A percentile compares a stretch with the other conserved stretches of the same genome.
phyloP scores from a whole-genome alignment of 1,140 invertebrate genomes.

The Listronotus oregonensis region DNA sequence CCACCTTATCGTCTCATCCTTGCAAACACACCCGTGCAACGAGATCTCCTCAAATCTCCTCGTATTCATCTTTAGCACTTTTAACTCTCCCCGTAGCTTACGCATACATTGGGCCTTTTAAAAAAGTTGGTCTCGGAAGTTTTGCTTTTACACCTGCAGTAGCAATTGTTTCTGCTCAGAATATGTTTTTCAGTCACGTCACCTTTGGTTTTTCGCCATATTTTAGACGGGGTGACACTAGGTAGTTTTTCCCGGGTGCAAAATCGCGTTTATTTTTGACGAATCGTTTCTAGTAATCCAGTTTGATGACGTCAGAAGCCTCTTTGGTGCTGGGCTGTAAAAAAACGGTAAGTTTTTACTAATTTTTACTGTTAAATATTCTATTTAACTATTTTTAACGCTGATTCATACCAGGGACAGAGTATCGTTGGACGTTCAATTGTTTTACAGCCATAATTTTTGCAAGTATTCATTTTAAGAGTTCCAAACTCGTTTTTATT shows the following conservation, averaged over 20 bases:
- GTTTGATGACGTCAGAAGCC: constrained; percentile 19
- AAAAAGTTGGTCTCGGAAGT: constrained; percentile 27
- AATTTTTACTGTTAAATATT: too few species aligned
- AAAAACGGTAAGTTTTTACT: too few species aligned
- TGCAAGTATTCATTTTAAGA: neutral
- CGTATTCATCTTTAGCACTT: neutral
- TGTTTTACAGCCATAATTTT: neutral
- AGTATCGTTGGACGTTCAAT: neutral
- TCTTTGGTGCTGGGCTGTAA: constrained; percentile 27
- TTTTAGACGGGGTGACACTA: constrained; percentile 20
- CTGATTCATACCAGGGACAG: neutral
- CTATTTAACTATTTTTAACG: too few species aligned
- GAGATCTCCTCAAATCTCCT: constrained; percentile 17
- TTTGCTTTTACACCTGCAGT: constrained; percentile 28
- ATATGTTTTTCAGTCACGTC: constrained; percentile 30
- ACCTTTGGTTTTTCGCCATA: constrained; percentile 21
- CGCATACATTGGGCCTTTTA: constrained; percentile 28
- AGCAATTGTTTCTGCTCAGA: constrained; percentile 34
- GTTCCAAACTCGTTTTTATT: too few species aligned
- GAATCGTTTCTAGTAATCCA: constrained; percentile 40
- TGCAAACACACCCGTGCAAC: constrained; percentile 10
- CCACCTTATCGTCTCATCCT: neutral
- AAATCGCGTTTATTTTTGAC: constrained; percentile 29
- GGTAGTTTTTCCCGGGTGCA: constrained; percentile 30
- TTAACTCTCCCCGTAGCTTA: constrained; percentile 6